These are phyloP conservation scores for Porites lutea DNA, from an alignment of 64 coral and sea anemone species.

Conservation along the genomic window DNA sequence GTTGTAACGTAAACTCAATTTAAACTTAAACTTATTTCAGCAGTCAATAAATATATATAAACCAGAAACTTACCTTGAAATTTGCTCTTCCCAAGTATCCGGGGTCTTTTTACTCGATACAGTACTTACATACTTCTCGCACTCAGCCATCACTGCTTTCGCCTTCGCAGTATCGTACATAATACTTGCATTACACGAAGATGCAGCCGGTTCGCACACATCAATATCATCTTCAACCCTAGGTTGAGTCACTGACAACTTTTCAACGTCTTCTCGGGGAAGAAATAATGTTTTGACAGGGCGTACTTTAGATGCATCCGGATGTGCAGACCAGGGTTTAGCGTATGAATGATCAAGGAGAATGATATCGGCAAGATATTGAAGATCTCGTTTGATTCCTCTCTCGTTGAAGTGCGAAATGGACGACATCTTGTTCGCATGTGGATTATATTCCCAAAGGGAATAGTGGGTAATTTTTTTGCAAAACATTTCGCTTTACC, in stretches of 20 bases:
- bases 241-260: background rate
- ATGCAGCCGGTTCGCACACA: slow-evolving; percentile 66
- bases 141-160: slow-evolving; percentile 93
- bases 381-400: slow-evolving; percentile 75
- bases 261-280: slow-evolving; percentile 62
- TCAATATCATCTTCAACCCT: slow-evolving; percentile 66
- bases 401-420: slow-evolving; percentile 32
- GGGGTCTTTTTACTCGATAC: slow-evolving; percentile 95
- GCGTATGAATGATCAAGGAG: slow-evolving; percentile 90
- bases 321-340: slow-evolving; percentile 97
- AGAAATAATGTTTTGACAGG: slow-evolving; percentile 92
- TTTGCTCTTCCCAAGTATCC: slow-evolving; percentile 99
- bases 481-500: background rate
- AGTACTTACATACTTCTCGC: slow-evolving; percentile 94
- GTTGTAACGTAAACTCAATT: background rate
- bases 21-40: background rate
- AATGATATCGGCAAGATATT: slow-evolving; percentile 90
- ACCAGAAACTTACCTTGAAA: slow-evolving; percentile 78
- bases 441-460: background rate
- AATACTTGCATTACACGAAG: slow-evolving; percentile 65
- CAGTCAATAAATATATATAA: background rate
- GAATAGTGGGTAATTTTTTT: slow-evolving; percentile 7
- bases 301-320: slow-evolving; percentile 84
- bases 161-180: slow-evolving; percentile 94
- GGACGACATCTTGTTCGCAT: slow-evolving; percentile 53